phyloP scores from a whole-genome alignment of 1,140 invertebrate genomes.

The Pseudomyrmex dendroicus region DNA sequence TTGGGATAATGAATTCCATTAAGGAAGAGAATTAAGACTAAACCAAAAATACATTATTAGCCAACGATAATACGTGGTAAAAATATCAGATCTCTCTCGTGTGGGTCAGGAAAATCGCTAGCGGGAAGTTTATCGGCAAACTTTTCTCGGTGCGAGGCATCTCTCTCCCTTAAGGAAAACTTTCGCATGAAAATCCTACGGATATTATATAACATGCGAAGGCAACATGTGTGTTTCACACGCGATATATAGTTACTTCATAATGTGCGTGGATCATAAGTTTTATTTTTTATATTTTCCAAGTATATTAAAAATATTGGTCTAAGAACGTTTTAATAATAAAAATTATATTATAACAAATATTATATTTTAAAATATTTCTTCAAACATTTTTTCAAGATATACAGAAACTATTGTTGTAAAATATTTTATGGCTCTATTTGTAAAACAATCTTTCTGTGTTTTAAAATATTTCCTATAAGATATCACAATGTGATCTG shows the following conservation, averaged over 20 bases:
- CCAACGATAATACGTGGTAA: neutral
- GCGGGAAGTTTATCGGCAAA: constrained; percentile 16
- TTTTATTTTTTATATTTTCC: no score
- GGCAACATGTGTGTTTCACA: neutral
- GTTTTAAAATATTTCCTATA: no score
- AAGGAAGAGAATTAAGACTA: neutral
- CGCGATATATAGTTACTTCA: neutral
- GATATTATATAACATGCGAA: neutral
- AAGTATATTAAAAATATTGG: no score
- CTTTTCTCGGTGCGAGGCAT: neutral
- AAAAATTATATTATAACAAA: no score
- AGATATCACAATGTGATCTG: no score
- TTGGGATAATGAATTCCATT: constrained; percentile 47
- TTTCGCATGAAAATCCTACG: neutral
- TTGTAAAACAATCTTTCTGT: no score
- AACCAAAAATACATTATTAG: neutral
- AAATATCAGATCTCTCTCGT: neutral
- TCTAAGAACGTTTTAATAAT: no score
- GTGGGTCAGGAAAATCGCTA: constrained; percentile 23
- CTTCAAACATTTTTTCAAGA: no score
- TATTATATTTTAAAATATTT: no score
- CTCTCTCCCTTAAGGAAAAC: neutral
- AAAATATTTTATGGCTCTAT: no score
- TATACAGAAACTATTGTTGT: no score
- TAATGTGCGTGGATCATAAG: no score